Percentiles rank a stretch among this genome's conserved stretches.
Conservation (phyloP, 2,113 vertebrate genomes). For the Anoplopoma fimbria region DNA sequence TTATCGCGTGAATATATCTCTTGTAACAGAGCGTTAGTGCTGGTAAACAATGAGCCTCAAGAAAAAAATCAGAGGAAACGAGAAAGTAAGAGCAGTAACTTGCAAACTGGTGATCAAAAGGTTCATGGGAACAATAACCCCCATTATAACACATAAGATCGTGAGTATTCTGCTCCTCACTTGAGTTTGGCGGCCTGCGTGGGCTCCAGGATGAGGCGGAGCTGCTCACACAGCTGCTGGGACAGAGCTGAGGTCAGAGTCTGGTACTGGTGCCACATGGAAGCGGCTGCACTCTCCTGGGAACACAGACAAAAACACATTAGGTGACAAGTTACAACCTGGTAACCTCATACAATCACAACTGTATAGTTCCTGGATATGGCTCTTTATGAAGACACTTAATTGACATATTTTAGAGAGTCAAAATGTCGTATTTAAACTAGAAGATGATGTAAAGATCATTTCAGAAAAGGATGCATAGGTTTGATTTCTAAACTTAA, state of each 20-base stretch:
- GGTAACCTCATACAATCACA: neutral
- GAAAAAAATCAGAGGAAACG: neutral
- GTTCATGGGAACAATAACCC: neutral
- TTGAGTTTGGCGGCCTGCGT: conserved; percentile 94
- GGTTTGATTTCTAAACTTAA: too few relatives aligned
- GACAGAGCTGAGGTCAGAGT: conserved; percentile 91
- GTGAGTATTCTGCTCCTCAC: conserved; percentile 76
- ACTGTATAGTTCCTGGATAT: neutral
- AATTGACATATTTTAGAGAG: neutral
- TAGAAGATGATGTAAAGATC: neutral
- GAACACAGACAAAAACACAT: conserved; percentile 26
- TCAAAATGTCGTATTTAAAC: neutral
- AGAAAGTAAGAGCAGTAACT: neutral
- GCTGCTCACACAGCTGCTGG: conserved; percentile 96
- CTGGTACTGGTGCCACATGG: conserved; percentile 95
- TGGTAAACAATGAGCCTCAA: neutral
- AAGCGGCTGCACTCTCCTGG: conserved; percentile 90
- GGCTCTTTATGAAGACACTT: neutral
- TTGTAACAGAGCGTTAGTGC: neutral
- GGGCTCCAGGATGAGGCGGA: conserved; percentile 95
- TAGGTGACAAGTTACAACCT: neutral
- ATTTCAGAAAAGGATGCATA: too few relatives aligned
- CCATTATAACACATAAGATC: neutral
- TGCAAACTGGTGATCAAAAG: too few relatives aligned
- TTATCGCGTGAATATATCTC: neutral